Conservation (phyloP, 2,113 vertebrate species). For the Toxotes jaculatrix region DNA sequence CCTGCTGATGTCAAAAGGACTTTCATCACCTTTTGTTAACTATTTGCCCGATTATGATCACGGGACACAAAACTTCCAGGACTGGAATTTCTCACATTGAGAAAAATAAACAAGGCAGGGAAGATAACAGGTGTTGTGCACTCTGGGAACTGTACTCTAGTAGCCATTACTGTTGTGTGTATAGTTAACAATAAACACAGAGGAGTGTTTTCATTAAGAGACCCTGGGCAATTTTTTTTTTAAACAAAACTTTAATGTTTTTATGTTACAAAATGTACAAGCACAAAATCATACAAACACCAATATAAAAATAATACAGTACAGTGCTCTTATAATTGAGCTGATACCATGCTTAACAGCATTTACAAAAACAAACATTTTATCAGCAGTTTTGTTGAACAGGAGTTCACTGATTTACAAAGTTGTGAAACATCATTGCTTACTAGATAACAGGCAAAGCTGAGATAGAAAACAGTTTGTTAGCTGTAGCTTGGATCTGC, state of each 20-base stretch:
- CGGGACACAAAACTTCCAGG: not conserved
- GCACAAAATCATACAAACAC: not conserved
- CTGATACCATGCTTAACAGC: not conserved
- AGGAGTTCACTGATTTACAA: not conserved
- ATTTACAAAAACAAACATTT: not conserved
- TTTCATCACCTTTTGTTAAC: not conserved
- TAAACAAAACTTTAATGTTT: constrained; percentile 19
- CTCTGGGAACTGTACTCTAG: not conserved
- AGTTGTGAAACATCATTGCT: not conserved
- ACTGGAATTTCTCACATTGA: constrained; percentile 21
- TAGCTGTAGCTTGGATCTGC: not conserved
- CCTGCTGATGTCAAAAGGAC: constrained; percentile 27
- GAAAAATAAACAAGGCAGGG: constrained; percentile 17
- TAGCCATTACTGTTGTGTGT: not conserved
- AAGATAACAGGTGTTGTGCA: not conserved
- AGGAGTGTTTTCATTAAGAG: not conserved
- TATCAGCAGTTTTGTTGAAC: not conserved
- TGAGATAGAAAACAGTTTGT: not conserved
- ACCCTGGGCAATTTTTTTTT: not conserved
- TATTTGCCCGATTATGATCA: not conserved
- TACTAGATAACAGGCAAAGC: not conserved
- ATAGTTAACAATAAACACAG: not conserved
- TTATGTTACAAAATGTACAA: not conserved
- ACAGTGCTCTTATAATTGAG: constrained; percentile 46
- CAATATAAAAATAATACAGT: constrained; percentile 2